Percentiles rank a stretch among this genome's conserved stretches.
Evolutionary conservation across 2,113 vertebrate genomes (phyloP).

Genomic region (Nesogale talazaci): DNA sequence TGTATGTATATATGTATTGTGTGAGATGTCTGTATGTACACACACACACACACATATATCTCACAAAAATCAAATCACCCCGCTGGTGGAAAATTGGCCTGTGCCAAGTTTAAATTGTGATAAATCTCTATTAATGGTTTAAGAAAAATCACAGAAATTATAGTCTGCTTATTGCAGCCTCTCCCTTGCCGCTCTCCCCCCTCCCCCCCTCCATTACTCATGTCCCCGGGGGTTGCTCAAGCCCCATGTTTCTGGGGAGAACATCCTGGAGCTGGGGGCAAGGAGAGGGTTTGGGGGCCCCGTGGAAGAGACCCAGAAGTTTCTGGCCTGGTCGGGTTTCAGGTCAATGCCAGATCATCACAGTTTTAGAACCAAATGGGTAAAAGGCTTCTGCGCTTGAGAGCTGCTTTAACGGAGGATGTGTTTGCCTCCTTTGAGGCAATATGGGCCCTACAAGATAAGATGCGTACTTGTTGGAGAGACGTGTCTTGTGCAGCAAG

Average conservation of each 20-base stretch:
- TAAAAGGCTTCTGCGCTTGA: not conserved
- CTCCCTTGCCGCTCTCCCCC: fast-evolving
- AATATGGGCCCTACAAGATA: not conserved
- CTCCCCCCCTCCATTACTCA: fast-evolving
- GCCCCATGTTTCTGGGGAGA: not conserved
- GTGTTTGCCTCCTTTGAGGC: not conserved
- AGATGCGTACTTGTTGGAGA: not conserved
- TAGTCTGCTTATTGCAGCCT: not conserved
- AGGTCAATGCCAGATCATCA: not conserved
- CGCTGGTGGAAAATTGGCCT: not conserved
- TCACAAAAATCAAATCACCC: not conserved
- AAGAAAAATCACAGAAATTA: not conserved
- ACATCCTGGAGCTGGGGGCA: not conserved
- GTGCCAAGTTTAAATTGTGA: not conserved
- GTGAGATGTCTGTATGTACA: not conserved
- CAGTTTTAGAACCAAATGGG: not conserved
- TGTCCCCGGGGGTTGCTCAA: not conserved
- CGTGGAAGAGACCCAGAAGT: not conserved
- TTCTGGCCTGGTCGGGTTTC: not conserved
- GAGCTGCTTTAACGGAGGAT: not conserved
- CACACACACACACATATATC: not conserved
- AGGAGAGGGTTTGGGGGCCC: not conserved
- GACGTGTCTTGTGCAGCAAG: not conserved
- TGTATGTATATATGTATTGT: not conserved
- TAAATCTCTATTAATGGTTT: not conserved